Evolutionary conservation across 1,140 invertebrate genomes (phyloP).

Genomic region (Papilio helenus): DNA sequence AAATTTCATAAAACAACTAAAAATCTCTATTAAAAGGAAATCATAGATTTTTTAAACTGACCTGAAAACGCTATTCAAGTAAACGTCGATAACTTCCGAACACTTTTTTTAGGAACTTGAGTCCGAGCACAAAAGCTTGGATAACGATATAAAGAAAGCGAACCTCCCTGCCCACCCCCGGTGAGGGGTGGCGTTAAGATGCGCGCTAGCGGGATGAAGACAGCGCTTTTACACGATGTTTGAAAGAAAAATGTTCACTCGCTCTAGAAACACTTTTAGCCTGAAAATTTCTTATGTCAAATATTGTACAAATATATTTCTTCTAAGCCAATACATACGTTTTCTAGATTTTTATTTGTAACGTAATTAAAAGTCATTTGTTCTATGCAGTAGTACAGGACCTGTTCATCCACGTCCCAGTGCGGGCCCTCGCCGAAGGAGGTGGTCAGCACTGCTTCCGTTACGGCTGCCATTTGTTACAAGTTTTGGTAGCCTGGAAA

Average conservation of each 20-base stretch:
- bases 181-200: conserved; percentile 40
- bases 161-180: conserved; percentile 34
- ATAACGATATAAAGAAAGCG: conserved; percentile 47
- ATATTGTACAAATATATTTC: too few species aligned
- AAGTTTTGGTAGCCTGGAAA: too few species aligned
- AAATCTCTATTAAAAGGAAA: conserved; percentile 26
- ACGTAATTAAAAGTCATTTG: too few species aligned
- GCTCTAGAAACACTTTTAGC: conserved; percentile 23
- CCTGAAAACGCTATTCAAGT: conserved; percentile 44
- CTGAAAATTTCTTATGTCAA: neutral
- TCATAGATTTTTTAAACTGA: conserved; percentile 33
- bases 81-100: conserved; percentile 47
- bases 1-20: neutral
- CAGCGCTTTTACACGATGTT: conserved; percentile 16
- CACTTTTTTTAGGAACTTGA: conserved; percentile 47
- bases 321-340: neutral
- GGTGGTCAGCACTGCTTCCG: neutral
- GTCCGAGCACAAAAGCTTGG: conserved; percentile 48
- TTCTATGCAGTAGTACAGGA: neutral
- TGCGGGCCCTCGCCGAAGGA: conserved; percentile 3
- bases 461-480: neutral
- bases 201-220: conserved; percentile 17
- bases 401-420: neutral
- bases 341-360: neutral
- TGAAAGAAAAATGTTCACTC: conserved; percentile 28